phyloP scores from a whole-genome alignment of 2,888 invertebrate species.

The Phalangium opilio region DNA sequence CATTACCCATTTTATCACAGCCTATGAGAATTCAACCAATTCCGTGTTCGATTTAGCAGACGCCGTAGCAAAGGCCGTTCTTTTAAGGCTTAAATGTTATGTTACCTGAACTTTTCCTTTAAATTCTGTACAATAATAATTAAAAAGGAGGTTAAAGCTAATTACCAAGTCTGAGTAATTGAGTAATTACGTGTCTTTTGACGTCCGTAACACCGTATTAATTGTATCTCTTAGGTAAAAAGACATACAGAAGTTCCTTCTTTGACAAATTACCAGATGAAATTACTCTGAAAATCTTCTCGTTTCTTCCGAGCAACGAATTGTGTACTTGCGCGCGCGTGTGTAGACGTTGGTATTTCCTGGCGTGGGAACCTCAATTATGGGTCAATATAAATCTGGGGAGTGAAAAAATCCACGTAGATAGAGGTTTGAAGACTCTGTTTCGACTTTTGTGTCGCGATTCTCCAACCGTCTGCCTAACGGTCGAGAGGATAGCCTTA shows the following conservation, averaged over 20 bases:
- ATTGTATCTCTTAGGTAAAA: conserved; percentile 10
- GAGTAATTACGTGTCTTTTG: too few species aligned
- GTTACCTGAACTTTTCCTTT: too few species aligned
- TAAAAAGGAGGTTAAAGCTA: too few species aligned
- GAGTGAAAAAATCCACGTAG: conserved; percentile 45
- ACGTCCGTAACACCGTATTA: too few species aligned
- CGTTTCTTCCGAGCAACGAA: conserved; percentile 52
- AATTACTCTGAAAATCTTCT: conserved; percentile 49
- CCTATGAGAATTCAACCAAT: too few species aligned
- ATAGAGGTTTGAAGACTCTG: conserved; percentile 40
- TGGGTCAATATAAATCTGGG: conserved; percentile 53
- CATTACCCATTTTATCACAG: too few species aligned
- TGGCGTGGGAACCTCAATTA: conserved; percentile 59
- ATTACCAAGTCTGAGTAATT: too few species aligned
- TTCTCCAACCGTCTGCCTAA: conserved; percentile 48
- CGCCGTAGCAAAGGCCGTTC: too few species aligned
- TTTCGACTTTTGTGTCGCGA: conserved; percentile 17
- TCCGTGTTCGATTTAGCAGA: too few species aligned
- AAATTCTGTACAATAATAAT: too few species aligned
- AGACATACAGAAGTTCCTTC: conserved; percentile 12
- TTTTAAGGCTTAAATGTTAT: too few species aligned
- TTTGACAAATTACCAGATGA: conserved; percentile 52
- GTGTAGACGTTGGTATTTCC: conserved; percentile 54
- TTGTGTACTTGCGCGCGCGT: conserved; percentile 57
- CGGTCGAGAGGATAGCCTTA: conserved; percentile 48